phyloP scores from a whole-genome alignment of 1,140 invertebrate genomes.

The Littorina saxatilis region DNA sequence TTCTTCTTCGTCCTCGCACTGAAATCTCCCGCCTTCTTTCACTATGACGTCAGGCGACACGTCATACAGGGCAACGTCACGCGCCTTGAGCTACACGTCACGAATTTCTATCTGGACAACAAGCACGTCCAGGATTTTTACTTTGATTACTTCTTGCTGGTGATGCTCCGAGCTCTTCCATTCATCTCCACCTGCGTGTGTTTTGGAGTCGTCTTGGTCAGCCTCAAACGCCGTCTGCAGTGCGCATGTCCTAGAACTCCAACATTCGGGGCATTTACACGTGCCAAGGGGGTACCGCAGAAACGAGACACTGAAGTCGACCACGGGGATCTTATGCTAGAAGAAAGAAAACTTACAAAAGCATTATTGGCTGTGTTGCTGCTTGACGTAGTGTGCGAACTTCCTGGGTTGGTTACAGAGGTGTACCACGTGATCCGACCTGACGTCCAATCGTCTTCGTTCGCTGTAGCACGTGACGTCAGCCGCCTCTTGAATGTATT shows the following conservation, averaged over 20 bases:
- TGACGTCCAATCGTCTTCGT: background rate
- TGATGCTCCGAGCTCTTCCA: background rate
- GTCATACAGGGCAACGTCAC: slow-evolving; percentile 16
- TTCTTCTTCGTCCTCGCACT: background rate
- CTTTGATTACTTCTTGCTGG: slow-evolving; percentile 17
- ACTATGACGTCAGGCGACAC: background rate
- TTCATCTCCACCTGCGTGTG: slow-evolving; percentile 22
- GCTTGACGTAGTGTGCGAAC: background rate
- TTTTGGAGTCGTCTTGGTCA: slow-evolving; percentile 22
- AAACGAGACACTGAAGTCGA: background rate
- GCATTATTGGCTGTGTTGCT: background rate
- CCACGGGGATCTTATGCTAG: slow-evolving; percentile 25
- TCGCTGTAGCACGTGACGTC: slow-evolving; percentile 5
- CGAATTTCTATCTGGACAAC: slow-evolving; percentile 26
- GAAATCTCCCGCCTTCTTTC: slow-evolving; percentile 21
- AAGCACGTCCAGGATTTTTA: slow-evolving; percentile 10
- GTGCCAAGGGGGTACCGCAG: background rate
- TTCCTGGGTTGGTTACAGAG: slow-evolving; percentile 1
- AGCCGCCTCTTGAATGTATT: background rate
- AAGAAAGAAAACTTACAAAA: slow-evolving; percentile 22
- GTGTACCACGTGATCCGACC: background rate
- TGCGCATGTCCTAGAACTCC: slow-evolving; percentile 7
- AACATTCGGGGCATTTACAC: background rate
- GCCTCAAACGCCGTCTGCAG: slow-evolving; percentile 22
- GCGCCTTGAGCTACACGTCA: background rate